Percentiles rank a stretch among this genome's conserved stretches.
Evolutionary conservation across 2,888 invertebrate genomes (phyloP).

Genomic region (Cheilosia pagana): DNA sequence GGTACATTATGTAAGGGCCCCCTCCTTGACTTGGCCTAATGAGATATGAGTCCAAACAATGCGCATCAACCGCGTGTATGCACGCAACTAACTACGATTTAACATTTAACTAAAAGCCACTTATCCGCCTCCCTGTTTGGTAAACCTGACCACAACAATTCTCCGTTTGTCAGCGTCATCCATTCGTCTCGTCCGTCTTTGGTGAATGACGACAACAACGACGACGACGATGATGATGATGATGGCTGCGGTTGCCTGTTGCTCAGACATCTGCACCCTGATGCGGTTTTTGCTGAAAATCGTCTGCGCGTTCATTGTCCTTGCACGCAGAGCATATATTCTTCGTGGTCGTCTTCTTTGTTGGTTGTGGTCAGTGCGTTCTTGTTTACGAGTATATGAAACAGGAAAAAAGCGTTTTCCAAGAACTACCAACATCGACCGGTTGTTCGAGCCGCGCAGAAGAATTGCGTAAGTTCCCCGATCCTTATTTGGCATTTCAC

Average conservation of each 20-base stretch:
- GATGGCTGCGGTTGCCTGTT: slow-evolving; percentile 26
- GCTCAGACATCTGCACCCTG: slow-evolving; percentile 49
- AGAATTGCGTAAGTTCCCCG: slow-evolving; percentile 69
- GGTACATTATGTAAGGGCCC: slow-evolving; percentile 19
- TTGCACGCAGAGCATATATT: slow-evolving; percentile 20
- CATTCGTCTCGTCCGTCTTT: neutral
- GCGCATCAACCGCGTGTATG: slow-evolving; percentile 9
- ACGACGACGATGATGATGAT: slow-evolving; percentile 32
- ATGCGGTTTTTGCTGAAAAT: slow-evolving; percentile 31
- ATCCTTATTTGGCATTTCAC: slow-evolving; percentile 72
- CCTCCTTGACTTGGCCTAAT: slow-evolving; percentile 34
- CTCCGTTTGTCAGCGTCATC: slow-evolving; percentile 44
- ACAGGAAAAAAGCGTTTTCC: slow-evolving; percentile 51
- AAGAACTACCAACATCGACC: slow-evolving; percentile 60
- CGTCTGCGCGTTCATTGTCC: slow-evolving; percentile 66
- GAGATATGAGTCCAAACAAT: slow-evolving; percentile 56
- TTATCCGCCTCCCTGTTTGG: slow-evolving; percentile 51
- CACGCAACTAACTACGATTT: slow-evolving; percentile 26
- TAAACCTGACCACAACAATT: slow-evolving; percentile 47
- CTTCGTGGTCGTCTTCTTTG: slow-evolving; percentile 33
- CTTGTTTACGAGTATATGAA: slow-evolving; percentile 53
- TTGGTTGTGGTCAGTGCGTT: slow-evolving; percentile 63
- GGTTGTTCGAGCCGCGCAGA: slow-evolving; percentile 53
- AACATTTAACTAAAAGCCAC: slow-evolving; percentile 63
- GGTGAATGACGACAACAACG: slow-evolving; percentile 23